These are phyloP conservation scores for Epsilonema sp. DNA, from an alignment of 2,888 invertebrate genomes.

Conservation along the genomic window DNA sequence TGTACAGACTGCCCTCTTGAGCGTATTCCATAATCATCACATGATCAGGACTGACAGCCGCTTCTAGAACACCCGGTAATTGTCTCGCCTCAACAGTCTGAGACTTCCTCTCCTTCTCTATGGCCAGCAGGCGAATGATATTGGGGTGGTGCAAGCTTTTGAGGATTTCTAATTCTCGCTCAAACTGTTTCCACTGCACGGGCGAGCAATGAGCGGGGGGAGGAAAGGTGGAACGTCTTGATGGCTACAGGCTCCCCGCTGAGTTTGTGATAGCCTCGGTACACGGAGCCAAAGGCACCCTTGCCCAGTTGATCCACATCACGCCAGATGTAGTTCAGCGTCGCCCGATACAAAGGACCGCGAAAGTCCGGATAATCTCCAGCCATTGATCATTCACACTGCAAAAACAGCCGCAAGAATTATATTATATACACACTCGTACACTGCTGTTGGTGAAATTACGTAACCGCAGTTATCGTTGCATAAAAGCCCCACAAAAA, in stretches of 20 bases:
- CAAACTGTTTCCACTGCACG: conserved; percentile 35
- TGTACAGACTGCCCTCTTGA: conserved; percentile 64
- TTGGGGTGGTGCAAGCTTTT: conserved; percentile 70
- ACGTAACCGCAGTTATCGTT: too few species aligned
- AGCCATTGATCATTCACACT: too few species aligned
- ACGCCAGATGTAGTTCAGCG: conserved; percentile 61
- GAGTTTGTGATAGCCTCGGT: conserved; percentile 66
- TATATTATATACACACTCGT: too few species aligned
- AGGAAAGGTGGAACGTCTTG: conserved; percentile 64
- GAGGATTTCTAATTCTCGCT: conserved; percentile 76
- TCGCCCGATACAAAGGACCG: too few species aligned
- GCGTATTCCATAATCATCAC: conserved; percentile 84
- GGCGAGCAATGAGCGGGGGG: too few species aligned
- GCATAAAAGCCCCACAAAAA: too few species aligned
- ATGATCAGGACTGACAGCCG: conserved; percentile 20
- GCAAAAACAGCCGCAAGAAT: too few species aligned
- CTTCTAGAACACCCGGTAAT: not conserved
- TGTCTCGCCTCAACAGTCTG: not conserved
- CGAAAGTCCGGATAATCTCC: too few species aligned
- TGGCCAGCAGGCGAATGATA: conserved; percentile 74
- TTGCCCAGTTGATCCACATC: conserved; percentile 80
- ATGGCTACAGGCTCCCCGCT: conserved; percentile 89
- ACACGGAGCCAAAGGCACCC: conserved; percentile 87
- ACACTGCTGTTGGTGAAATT: too few species aligned
- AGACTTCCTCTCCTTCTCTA: conserved; percentile 56